Conservation (phyloP, 2,888 invertebrate species). For the Catocala nupta region DNA sequence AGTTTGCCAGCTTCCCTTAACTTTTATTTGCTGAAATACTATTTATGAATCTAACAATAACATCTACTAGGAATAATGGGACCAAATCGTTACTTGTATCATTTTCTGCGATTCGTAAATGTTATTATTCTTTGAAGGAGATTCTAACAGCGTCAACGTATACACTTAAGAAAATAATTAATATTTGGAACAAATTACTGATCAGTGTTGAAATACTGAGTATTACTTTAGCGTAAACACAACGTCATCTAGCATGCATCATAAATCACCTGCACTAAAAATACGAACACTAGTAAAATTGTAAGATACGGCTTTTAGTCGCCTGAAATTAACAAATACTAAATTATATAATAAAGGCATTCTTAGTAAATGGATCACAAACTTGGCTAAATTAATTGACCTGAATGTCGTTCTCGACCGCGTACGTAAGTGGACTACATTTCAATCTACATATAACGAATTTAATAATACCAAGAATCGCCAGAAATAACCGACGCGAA, state of each 20-base stretch:
- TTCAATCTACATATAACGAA: conserved; percentile 21
- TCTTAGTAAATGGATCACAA: conserved; percentile 36
- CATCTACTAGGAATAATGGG: neutral
- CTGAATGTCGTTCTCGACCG: conserved; percentile 23
- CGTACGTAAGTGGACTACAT: conserved; percentile 12
- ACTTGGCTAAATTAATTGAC: conserved; percentile 52
- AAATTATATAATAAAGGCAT: too few relatives aligned
- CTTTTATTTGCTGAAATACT: conserved; percentile 21
- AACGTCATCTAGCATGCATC: conserved; percentile 21
- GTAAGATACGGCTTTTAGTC: conserved; percentile 31
- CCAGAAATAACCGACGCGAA: conserved; percentile 49
- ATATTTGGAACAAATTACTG: conserved; percentile 1
- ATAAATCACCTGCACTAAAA: conserved; percentile 45
- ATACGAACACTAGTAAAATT: conserved; percentile 41
- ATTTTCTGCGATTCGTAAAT: neutral
- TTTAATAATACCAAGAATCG: conserved; percentile 42
- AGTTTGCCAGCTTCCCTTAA: conserved; percentile 25
- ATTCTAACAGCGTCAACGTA: neutral
- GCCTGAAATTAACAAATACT: conserved; percentile 34
- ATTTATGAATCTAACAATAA: conserved; percentile 21
- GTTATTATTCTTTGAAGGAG: neutral
- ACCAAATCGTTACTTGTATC: neutral
- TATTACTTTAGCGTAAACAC: conserved; percentile 22
- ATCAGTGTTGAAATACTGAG: conserved; percentile 13
- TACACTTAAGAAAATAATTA: conserved; percentile 8